Evolutionary conservation across 2,113 vertebrate genomes (phyloP), one percentile per base, ranked within the genome.

Genomic region (Poecile atricapillus): DNA sequence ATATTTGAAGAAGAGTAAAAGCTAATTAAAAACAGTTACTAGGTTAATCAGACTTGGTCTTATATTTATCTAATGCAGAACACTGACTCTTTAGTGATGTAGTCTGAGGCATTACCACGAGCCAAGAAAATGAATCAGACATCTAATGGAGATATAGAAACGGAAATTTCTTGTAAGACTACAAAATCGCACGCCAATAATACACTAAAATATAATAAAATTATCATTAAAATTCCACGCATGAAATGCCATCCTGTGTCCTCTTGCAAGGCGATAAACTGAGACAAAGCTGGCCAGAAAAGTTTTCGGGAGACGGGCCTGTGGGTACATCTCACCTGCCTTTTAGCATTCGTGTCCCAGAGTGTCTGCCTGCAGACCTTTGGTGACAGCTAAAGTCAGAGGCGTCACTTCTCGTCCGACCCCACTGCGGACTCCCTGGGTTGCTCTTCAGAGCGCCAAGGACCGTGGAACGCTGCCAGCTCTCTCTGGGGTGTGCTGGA

Each of bases 121-220:
- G 96, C 96, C 97, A 98, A 97, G 95, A 96, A 93, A 96, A 95
- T 97, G 90, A 97, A 98, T 96, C 95, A 97, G 93, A 94, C 89
- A 39, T 91, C 96, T 97, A 97, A 97, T 97, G 96, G 93, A 83
- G 96, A 93, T 94, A 65, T 94, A 96, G 96, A 97, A 97, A 95
- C 16, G 78, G 94, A 98, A 97, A 96, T 97, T 97, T 97, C 97
- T 97, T 97, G 94, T 97, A 97, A 94, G 93, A 92, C 89, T 93
- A 96, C 89, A 93, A 93, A 97, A 95, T 76, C 3, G 7, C 62
- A 87, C 63, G 96, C 95, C 95, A 97, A 77, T 94, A 93, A 92
- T 93, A 94, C 76, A 76, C 92, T 97, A 95, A 96, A 91, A 92
- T 96, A 68, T 95, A 88, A 96, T 97, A 92, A 97, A 94, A 52